phyloP scores from a whole-genome alignment of 2,888 invertebrate species.

The Rhamphomyia laevipes region DNA sequence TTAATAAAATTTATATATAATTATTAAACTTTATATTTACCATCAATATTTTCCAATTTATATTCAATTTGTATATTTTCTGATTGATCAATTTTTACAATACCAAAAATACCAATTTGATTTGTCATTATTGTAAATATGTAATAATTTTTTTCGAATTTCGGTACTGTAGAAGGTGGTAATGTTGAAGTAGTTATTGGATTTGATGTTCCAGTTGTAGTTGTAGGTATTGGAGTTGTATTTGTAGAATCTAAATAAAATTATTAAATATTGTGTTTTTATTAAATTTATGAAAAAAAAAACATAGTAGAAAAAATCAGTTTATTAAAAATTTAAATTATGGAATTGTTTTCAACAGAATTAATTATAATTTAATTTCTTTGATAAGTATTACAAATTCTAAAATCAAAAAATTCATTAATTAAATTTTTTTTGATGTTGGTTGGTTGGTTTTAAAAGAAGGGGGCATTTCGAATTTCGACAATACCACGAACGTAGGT shows the following conservation, averaged over 20 bases:
- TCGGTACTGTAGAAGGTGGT: conserved; percentile 2
- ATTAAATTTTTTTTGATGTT: no score
- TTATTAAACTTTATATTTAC: conserved; percentile 15
- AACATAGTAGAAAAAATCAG: no score
- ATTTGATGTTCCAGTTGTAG: neutral
- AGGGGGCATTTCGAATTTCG: no score
- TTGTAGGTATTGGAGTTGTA: neutral
- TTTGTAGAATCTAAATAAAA: neutral
- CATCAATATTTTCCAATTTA: conserved; percentile 13
- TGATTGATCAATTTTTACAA: conserved; percentile 14
- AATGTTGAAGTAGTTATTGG: neutral
- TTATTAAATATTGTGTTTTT: no score
- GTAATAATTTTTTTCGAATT: conserved; percentile 13
- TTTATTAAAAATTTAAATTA: no score
- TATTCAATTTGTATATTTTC: conserved; percentile 13
- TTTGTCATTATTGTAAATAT: conserved; percentile 12
- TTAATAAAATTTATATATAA: neutral
- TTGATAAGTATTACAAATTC: no score
- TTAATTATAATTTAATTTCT: no score
- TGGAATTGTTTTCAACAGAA: no score
- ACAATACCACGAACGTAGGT: no score
- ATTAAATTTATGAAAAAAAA: no score
- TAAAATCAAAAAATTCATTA: no score
- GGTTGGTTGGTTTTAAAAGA: no score
- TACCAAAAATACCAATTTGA: conserved; percentile 16